Percentiles rank a stretch among this genome's conserved stretches.
Conservation (phyloP, 2,888 invertebrate species). For the Petrolisthes manimaculis region DNA sequence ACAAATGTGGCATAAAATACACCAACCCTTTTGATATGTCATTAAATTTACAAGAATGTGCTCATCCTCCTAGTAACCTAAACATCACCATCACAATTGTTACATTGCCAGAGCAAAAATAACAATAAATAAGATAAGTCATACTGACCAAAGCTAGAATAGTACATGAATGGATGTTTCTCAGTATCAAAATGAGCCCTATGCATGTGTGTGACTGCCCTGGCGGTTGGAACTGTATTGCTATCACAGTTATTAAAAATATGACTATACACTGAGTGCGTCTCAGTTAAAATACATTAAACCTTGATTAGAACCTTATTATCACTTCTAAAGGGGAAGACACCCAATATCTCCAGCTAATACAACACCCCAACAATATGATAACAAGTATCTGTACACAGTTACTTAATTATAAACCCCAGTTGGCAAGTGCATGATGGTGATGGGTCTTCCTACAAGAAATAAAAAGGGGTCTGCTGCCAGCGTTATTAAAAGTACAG, state of each 20-base stretch:
- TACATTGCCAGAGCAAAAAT: slow-evolving; percentile 27
- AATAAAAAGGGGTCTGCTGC: too few relatives aligned
- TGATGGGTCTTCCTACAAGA: too few relatives aligned
- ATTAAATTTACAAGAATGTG: slow-evolving; percentile 19
- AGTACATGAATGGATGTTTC: slow-evolving; percentile 26
- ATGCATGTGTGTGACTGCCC: slow-evolving; percentile 42
- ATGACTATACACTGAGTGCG: slow-evolving; percentile 42
- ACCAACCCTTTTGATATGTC: slow-evolving; percentile 39
- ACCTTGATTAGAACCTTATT: slow-evolving; percentile 41
- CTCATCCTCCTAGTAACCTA: slow-evolving; percentile 13
- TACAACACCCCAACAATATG: slow-evolving; percentile 12
- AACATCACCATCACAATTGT: background rate
- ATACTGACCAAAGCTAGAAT: slow-evolving; percentile 21
- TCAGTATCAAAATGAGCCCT: slow-evolving; percentile 26
- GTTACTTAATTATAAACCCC: background rate
- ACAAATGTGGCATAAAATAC: slow-evolving; percentile 19
- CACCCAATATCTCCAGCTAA: slow-evolving; percentile 41
- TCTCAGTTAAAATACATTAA: slow-evolving; percentile 33
- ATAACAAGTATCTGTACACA: slow-evolving; percentile 18
- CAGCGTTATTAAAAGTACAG: too few relatives aligned
- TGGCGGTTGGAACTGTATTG: slow-evolving; percentile 51
- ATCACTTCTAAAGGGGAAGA: slow-evolving; percentile 44
- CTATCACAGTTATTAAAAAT: slow-evolving; percentile 51
- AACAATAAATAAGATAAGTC: slow-evolving; percentile 22
- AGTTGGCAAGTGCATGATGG: too few relatives aligned